Conservation (phyloP, 2,888 invertebrate genomes). For the Acronicta psi region DNA sequence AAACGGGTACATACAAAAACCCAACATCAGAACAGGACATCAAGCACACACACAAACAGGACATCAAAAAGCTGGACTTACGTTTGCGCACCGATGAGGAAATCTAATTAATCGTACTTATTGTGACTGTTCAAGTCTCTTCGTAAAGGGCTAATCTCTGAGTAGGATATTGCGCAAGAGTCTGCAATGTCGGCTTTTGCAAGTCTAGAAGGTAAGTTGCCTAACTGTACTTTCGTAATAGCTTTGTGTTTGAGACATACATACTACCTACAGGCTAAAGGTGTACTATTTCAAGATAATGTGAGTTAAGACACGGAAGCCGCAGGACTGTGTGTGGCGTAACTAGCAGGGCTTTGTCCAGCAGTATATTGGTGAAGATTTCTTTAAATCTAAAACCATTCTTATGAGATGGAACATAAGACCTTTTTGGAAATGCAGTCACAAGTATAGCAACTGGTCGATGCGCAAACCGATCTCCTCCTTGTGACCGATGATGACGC, state of each 20-base stretch:
- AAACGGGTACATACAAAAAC: too few relatives aligned
- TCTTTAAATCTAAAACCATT: too few relatives aligned
- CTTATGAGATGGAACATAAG: too few relatives aligned
- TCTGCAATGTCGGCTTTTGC: conserved; percentile 18
- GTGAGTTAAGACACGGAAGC: conserved; percentile 16
- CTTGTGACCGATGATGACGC: too few relatives aligned
- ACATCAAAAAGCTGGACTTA: too few relatives aligned
- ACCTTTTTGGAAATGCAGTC: too few relatives aligned
- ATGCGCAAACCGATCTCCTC: too few relatives aligned
- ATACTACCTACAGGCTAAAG: conserved; percentile 16
- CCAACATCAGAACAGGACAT: too few relatives aligned
- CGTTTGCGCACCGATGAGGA: too few relatives aligned
- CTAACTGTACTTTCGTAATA: conserved; percentile 36
- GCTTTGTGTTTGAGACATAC: conserved; percentile 15
- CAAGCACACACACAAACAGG: too few relatives aligned
- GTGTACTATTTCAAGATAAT: conserved; percentile 13
- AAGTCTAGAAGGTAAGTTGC: conserved; percentile 10
- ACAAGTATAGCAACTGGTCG: too few relatives aligned
- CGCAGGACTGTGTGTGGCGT: background rate
- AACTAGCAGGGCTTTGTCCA: background rate
- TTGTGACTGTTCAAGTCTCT: background rate
- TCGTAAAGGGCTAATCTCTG: conserved; percentile 33
- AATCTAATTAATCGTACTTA: background rate
- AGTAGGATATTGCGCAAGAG: conserved; percentile 34
- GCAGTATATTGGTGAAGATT: background rate